Percentiles rank a stretch among this genome's conserved stretches.
These are phyloP conservation scores for Passerculus sandwichensis DNA, from an alignment of 2,797 vertebrate species.

Conservation along the genomic window DNA sequence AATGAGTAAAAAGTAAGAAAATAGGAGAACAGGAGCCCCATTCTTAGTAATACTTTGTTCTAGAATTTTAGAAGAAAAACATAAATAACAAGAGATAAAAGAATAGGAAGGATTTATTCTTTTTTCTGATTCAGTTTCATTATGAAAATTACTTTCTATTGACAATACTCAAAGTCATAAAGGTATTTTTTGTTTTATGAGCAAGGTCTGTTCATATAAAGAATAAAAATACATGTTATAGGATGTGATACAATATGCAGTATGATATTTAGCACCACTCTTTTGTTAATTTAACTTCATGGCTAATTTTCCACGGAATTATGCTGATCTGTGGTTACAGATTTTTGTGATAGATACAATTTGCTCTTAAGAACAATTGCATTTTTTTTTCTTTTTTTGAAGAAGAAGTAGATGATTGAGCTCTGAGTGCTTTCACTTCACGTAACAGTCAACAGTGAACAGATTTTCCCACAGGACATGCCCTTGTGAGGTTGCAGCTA, in stretches of 20 bases:
- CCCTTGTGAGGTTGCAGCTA: neutral
- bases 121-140: neutral
- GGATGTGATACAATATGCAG: neutral
- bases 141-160: neutral
- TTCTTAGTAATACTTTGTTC: neutral
- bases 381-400: no score
- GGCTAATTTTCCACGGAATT: neutral
- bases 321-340: neutral
- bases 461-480: neutral
- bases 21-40: neutral
- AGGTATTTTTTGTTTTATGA: neutral
- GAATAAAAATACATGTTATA: neutral
- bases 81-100: neutral
- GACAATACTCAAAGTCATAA: neutral
- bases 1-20: neutral
- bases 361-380: neutral
- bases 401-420: neutral
- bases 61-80: neutral
- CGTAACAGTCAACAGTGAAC: neutral
- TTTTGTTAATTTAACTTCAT: neutral
- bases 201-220: neutral
- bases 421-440: neutral
- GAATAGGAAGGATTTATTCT: accelerated
- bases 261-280: neutral
- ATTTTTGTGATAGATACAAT: neutral